phyloP scores from a whole-genome alignment of 2,113 vertebrate genomes.

The Ictalurus furcatus region DNA sequence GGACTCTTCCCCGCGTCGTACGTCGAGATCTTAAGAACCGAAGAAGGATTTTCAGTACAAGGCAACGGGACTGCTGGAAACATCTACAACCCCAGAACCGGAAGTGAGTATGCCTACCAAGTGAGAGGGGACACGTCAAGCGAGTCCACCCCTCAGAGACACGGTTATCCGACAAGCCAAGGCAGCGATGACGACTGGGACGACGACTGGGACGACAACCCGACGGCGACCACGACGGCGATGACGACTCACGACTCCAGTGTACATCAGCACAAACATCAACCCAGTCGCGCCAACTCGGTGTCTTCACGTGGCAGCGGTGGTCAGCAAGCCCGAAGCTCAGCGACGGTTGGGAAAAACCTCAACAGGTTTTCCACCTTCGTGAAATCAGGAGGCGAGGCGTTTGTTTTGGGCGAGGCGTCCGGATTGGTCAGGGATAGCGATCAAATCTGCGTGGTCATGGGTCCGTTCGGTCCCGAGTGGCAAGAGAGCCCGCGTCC shows the following conservation, averaged over 20 bases:
- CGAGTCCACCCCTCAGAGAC: constrained; percentile 58
- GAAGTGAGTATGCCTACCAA: constrained; percentile 66
- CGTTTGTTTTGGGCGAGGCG: constrained; percentile 90
- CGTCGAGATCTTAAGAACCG: constrained; percentile 82
- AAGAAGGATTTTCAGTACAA: constrained; percentile 51
- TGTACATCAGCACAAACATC: not conserved
- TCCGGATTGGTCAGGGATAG: constrained; percentile 88
- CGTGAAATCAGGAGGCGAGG: constrained; percentile 93
- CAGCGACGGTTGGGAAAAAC: constrained; percentile 89
- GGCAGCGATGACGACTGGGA: constrained; percentile 96
- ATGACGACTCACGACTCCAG: constrained; percentile 72
- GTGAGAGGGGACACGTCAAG: constrained; percentile 55
- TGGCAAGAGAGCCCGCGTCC: constrained; percentile 94
- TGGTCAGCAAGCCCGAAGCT: constrained; percentile 80
- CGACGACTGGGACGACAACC: constrained; percentile 92
- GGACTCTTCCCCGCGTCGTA: constrained; percentile 95
- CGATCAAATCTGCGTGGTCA: constrained; percentile 88
- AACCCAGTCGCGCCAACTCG: constrained; percentile 43
- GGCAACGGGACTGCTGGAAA: constrained; percentile 60
- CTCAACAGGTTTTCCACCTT: constrained; percentile 97
- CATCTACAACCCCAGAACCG: constrained; percentile 61
- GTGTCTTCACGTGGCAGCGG: constrained; percentile 53
- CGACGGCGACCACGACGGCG: constrained; percentile 75
- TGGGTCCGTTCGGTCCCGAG: constrained; percentile 84
- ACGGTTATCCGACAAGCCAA: constrained; percentile 79